Evolutionary conservation across 2,888 invertebrate genomes (phyloP).

Genomic region (Pelosia muscerda): DNA sequence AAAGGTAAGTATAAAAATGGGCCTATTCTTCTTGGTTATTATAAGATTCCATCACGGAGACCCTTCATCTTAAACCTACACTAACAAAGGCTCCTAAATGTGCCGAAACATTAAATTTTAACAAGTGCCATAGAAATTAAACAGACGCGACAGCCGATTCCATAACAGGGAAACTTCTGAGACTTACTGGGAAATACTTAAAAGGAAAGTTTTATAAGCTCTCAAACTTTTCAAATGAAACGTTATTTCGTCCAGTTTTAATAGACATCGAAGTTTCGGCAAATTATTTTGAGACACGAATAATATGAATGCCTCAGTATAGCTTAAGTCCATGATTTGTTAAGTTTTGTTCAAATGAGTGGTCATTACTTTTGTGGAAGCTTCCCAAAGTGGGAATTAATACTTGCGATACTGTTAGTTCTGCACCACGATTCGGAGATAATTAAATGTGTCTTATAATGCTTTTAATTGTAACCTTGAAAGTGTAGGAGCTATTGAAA

Average conservation of each 20-base stretch:
- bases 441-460: neutral
- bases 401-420: neutral
- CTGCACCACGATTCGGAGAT: neutral
- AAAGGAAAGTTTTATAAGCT: slow-evolving; percentile 49
- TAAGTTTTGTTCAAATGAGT: slow-evolving; percentile 20
- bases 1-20: slow-evolving; percentile 1
- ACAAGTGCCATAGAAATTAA: slow-evolving; percentile 28
- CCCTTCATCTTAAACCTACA: slow-evolving; percentile 12
- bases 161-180: slow-evolving; percentile 27
- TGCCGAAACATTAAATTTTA: slow-evolving; percentile 20
- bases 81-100: slow-evolving; percentile 14
- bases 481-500: neutral
- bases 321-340: slow-evolving; percentile 28
- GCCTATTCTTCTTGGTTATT: neutral
- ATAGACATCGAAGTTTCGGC: slow-evolving; percentile 38
- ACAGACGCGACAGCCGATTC: slow-evolving; percentile 29
- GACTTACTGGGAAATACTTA: slow-evolving; percentile 34
- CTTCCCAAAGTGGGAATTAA: neutral
- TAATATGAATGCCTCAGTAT: slow-evolving; percentile 29
- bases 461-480: slow-evolving; percentile 4
- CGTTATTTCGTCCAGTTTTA: slow-evolving; percentile 39
- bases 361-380: neutral
- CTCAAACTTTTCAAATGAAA: slow-evolving; percentile 43
- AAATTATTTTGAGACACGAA: slow-evolving; percentile 40
- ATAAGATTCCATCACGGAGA: slow-evolving; percentile 8